Evolutionary conservation across 2,113 vertebrate genomes (phyloP).

Genomic region (Galbula dea): DNA sequence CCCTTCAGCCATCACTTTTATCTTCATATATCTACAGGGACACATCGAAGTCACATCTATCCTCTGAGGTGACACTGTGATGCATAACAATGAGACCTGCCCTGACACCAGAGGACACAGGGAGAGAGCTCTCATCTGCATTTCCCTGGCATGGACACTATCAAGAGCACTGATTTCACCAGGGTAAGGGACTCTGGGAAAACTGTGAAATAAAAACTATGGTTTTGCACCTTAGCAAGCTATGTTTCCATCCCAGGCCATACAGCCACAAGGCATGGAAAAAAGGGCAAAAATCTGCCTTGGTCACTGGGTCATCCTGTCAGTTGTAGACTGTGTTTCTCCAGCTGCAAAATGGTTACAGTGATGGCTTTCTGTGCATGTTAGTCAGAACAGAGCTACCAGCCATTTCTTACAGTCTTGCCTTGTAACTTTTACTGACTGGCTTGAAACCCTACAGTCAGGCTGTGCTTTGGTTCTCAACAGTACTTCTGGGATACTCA

Average conservation of each 20-base stretch:
- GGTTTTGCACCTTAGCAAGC: not conserved
- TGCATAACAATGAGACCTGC: not conserved
- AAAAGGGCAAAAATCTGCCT: not conserved
- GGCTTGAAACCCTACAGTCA: not conserved
- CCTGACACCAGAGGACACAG: not conserved
- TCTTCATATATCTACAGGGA: not conserved
- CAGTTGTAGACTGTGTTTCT: not conserved
- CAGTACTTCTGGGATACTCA: not conserved
- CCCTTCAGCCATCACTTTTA: not conserved
- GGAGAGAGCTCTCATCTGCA: not conserved
- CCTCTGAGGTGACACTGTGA: not conserved
- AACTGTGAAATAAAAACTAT: not conserved
- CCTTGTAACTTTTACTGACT: not conserved
- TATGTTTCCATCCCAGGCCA: not conserved
- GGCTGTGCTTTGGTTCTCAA: not conserved
- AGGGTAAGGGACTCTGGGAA: not conserved
- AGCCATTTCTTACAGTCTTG: not conserved
- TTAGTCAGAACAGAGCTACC: not conserved
- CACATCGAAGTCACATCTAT: not conserved
- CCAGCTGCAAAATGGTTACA: not conserved
- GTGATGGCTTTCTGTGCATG: not conserved
- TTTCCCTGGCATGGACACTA: not conserved
- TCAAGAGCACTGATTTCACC: not conserved
- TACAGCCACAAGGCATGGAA: not conserved
- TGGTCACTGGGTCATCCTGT: not conserved